Evolutionary conservation across 1,140 invertebrate genomes (phyloP), one percentile per base, ranked within the genome.

Genomic region (Theocolax elegans): DNA sequence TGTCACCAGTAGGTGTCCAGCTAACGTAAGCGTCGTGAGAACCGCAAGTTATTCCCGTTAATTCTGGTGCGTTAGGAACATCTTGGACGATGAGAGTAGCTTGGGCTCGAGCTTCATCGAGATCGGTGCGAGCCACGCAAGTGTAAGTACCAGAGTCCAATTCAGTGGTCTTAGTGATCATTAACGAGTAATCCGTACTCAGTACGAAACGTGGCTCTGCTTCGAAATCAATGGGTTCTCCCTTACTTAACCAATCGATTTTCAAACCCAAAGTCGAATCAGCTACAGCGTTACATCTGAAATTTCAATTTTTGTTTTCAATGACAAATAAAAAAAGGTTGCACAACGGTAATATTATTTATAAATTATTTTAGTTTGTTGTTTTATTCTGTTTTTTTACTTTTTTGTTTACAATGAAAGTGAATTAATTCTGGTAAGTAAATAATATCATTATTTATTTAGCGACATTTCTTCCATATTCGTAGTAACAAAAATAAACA

Each of bases 11-110:
- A 7, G 96, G 91, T 76, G 89, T 87, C 97, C 97, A 99, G 72
- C 89, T 87, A 9, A 97, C 88, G 1, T 89, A 87, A 0, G 95
- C 93, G 67, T 92, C 91, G 51, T 88, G 88, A 12, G 88, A 87
- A 67, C 89, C 84, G 81, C 97, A 97, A 1, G 83, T 82, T 4
- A 95, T 89, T 40, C 85, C 83, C 3, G 85, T 76, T 44, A 97
- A 84, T 29, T 86, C 85, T 0, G 97, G 97, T 3, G 94, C 85
- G 84, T 99, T 98, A 8, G 98, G 97, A 17, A 95, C 93, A 86
- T 98, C 97, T 89, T 98, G 96, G 6, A 99, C 97, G 66, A 91
- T 96, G 1, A 99, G 87, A 58, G 94, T 95, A 8, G 97, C 97
- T 73, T 91, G 88, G 0, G 95, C 94, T 7, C 88, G 89, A 1